These are phyloP conservation scores for Bombus superbus DNA, from an alignment of 1,140 invertebrate species.

Conservation along the genomic window DNA sequence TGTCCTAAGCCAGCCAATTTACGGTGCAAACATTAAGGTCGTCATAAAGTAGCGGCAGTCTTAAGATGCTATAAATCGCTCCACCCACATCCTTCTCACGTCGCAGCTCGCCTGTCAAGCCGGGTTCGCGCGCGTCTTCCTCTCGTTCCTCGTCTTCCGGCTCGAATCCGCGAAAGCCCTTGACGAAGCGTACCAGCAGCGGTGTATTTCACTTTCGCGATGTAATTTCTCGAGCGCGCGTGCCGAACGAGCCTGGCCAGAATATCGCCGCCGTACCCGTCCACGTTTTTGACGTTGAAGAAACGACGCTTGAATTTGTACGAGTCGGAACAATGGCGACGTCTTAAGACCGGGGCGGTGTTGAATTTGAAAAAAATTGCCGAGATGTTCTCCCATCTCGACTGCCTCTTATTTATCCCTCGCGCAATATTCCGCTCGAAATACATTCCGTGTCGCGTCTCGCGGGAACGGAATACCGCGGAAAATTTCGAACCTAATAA, in stretches of 20 bases:
- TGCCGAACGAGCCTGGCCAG: neutral
- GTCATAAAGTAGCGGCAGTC: slow-evolving; percentile 67
- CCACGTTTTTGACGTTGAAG: neutral
- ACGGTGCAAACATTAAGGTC: slow-evolving; percentile 71
- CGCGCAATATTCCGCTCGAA: neutral
- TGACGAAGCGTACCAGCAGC: neutral
- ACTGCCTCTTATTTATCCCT: slow-evolving; percentile 1
- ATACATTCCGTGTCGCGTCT: neutral
- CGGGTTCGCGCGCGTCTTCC: slow-evolving; percentile 6
- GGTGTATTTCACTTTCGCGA: slow-evolving; percentile 62
- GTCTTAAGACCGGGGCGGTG: neutral
- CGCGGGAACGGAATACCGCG: neutral
- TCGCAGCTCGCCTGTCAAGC: slow-evolving; percentile 17
- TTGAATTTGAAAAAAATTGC: slow-evolving; percentile 1
- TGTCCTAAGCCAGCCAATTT: slow-evolving; percentile 66
- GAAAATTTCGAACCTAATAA: slow-evolving; percentile 36
- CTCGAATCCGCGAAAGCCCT: slow-evolving; percentile 34
- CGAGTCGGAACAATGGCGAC: neutral
- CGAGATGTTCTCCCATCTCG: neutral
- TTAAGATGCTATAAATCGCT: slow-evolving; percentile 67
- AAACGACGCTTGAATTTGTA: neutral
- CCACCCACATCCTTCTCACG: slow-evolving; percentile 32
- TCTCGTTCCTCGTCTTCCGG: neutral
- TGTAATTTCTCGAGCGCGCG: slow-evolving; percentile 40
- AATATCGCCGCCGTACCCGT: neutral